These are phyloP conservation scores for Melanostoma mellinum DNA, from an alignment of 2,888 invertebrate species.

Conservation along the genomic window DNA sequence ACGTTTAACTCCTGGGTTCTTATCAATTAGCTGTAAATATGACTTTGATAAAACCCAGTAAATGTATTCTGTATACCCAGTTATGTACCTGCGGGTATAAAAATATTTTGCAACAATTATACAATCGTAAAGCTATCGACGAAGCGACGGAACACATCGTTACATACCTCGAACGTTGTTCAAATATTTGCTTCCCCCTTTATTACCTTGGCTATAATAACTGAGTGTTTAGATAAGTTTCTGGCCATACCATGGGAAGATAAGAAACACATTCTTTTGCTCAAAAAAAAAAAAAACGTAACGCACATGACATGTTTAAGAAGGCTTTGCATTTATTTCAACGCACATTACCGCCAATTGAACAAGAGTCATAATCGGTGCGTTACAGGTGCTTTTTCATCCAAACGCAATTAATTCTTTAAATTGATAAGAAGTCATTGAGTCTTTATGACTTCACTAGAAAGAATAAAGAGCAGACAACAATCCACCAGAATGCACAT, in stretches of 20 bases:
- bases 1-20: background rate
- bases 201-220: constrained; percentile 17
- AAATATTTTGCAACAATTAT: constrained; percentile 24
- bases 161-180: background rate
- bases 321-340: background rate
- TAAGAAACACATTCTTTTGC: constrained; percentile 21
- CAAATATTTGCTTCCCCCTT: constrained; percentile 2
- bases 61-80: constrained; percentile 11
- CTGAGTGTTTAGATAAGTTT: constrained; percentile 4
- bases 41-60: constrained; percentile 18
- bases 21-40: constrained; percentile 46
- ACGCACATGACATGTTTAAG: constrained; percentile 7
- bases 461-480: background rate
- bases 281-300: constrained; percentile 9
- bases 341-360: background rate
- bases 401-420: background rate
- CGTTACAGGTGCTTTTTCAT: background rate
- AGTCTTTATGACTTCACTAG: background rate
- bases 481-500: constrained; percentile 11
- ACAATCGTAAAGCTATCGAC: constrained; percentile 15
- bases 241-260: constrained; percentile 11
- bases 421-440: constrained; percentile 5
- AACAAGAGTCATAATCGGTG: background rate
- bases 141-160: background rate
- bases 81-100: background rate